phyloP scores from a whole-genome alignment of 1,140 invertebrate species.

The Cherax destructor region DNA sequence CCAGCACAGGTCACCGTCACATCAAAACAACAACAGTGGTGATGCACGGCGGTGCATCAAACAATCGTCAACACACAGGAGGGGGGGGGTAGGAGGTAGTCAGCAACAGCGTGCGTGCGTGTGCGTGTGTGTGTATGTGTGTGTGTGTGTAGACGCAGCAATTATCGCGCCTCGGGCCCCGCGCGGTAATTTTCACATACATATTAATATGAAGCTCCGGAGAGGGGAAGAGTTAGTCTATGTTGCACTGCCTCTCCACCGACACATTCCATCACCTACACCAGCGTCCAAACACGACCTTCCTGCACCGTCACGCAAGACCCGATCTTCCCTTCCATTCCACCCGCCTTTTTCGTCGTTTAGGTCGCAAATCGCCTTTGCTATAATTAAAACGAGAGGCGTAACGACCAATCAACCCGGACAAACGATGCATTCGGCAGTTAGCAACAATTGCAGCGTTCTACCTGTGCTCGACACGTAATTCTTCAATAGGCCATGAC shows the following conservation, averaged over 20 bases:
- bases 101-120: background rate
- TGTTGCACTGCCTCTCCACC: slow-evolving; percentile 36
- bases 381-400: slow-evolving; percentile 66
- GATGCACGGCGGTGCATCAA: background rate
- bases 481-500: slow-evolving; percentile 57
- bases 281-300: slow-evolving; percentile 40
- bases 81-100: background rate
- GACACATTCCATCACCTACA: slow-evolving; percentile 53
- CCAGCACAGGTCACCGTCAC: too few species aligned
- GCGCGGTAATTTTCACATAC: slow-evolving; percentile 66
- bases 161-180: slow-evolving; percentile 66
- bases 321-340: slow-evolving; percentile 18
- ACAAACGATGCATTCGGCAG: slow-evolving; percentile 66
- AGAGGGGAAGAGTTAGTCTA: slow-evolving; percentile 69
- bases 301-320: slow-evolving; percentile 17
- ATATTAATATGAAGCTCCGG: slow-evolving; percentile 64
- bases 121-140: too few species aligned
- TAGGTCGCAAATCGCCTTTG: slow-evolving; percentile 66
- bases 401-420: slow-evolving; percentile 68
- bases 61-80: slow-evolving; percentile 41
- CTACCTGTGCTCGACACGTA: slow-evolving; percentile 65
- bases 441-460: slow-evolving; percentile 65
- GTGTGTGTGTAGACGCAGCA: slow-evolving; percentile 23
- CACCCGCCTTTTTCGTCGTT: slow-evolving; percentile 50
- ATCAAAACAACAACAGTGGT: background rate